These are phyloP conservation scores for Synaphobranchus kaupii DNA, from an alignment of 2,797 vertebrate genomes.

Conservation along the genomic window DNA sequence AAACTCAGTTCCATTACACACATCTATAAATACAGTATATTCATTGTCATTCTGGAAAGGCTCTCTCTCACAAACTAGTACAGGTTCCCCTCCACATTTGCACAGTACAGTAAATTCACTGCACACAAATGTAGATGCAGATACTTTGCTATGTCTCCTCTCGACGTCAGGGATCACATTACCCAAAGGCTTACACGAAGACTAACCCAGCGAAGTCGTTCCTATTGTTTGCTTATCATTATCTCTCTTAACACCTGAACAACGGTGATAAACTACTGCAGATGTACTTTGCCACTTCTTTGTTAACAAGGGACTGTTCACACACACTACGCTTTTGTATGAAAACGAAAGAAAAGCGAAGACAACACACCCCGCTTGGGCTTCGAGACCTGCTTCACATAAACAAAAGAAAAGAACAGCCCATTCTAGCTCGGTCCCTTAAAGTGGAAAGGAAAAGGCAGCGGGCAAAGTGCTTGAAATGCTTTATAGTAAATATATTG, in stretches of 20 bases:
- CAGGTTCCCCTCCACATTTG: not conserved
- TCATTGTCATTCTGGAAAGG: constrained; percentile 18
- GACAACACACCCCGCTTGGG: constrained; percentile 9
- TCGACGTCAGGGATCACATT: not conserved
- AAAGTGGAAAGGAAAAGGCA: not conserved
- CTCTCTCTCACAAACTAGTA: not conserved
- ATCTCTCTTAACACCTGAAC: not conserved
- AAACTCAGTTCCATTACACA: constrained; percentile 11
- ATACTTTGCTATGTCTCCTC: not conserved
- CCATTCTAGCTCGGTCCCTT: not conserved
- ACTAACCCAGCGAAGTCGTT: not conserved
- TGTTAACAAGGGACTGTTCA: not conserved
- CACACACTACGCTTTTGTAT: constrained; percentile 17
- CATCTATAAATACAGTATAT: not conserved
- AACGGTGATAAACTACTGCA: not conserved
- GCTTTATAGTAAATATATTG: not conserved
- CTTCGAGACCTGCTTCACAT: not conserved
- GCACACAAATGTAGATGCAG: not conserved
- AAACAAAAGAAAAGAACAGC: not conserved
- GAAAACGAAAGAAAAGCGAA: constrained; percentile 5
- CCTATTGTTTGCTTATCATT: constrained; percentile 1
- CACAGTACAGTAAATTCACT: not conserved
- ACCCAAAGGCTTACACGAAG: not conserved
- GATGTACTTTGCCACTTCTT: constrained; percentile 3
- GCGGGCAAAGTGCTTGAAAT: too few species aligned